Percentiles rank a stretch among this genome's conserved stretches.
Conservation (phyloP, 1,140 invertebrate genomes). For the Drosophila willistoni region DNA sequence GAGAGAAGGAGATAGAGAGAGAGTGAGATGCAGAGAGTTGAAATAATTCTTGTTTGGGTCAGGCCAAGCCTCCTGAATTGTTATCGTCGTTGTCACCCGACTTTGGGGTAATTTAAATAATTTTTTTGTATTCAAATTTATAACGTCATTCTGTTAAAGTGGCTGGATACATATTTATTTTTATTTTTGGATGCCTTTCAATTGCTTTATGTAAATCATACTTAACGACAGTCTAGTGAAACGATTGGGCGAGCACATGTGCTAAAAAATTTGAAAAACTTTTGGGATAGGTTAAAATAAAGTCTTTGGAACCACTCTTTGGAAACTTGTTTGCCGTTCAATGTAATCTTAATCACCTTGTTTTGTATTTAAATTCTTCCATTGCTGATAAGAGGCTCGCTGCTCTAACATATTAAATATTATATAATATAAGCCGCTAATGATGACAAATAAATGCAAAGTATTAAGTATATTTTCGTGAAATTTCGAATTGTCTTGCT, state of each 20-base stretch:
- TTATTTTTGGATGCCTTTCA: slow-evolving; percentile 71
- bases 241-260: neutral
- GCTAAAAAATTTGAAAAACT: neutral
- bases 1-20: neutral
- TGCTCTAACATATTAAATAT: slow-evolving; percentile 9
- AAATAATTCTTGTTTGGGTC: neutral
- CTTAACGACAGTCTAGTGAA: slow-evolving; percentile 41
- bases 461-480: slow-evolving; percentile 16
- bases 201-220: slow-evolving; percentile 39
- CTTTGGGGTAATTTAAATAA: slow-evolving; percentile 66
- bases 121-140: slow-evolving; percentile 70
- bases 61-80: slow-evolving; percentile 18
- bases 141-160: slow-evolving; percentile 65
- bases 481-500: slow-evolving; percentile 19
- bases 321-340: slow-evolving; percentile 16
- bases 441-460: slow-evolving; percentile 11
- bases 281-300: slow-evolving; percentile 37
- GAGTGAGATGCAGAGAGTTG: neutral
- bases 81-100: slow-evolving; percentile 36
- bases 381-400: slow-evolving; percentile 34
- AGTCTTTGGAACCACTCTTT: neutral
- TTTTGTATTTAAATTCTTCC: slow-evolving; percentile 58
- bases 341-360: slow-evolving; percentile 62
- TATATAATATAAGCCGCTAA: slow-evolving; percentile 30
- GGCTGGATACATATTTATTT: slow-evolving; percentile 23